These are phyloP conservation scores for Cynopterus sphinx DNA, from an alignment of 2,797 vertebrate species.

Conservation along the genomic window DNA sequence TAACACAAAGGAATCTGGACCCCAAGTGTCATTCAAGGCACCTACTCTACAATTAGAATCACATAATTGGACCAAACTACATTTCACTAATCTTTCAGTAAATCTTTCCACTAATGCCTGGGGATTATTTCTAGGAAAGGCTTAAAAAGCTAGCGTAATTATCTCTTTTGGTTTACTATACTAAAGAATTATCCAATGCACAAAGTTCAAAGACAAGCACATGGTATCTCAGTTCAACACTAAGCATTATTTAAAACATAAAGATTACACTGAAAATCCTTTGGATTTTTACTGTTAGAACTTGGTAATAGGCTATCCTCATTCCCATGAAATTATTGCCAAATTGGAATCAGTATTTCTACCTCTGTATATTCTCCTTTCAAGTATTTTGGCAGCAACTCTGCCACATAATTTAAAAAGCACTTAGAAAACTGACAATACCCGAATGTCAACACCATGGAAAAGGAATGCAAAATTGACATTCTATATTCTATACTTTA, in stretches of 20 bases:
- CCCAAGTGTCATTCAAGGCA: background rate
- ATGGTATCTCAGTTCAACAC: background rate
- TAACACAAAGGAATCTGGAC: background rate
- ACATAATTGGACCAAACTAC: background rate
- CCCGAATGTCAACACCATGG: background rate
- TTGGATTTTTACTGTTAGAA: background rate
- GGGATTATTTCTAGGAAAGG: background rate
- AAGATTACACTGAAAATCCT: conserved; percentile 7
- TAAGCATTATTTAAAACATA: conserved; percentile 2
- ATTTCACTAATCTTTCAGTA: background rate
- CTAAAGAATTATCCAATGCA: background rate
- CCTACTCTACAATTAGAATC: background rate
- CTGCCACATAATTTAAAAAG: conserved; percentile 32
- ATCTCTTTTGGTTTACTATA: background rate
- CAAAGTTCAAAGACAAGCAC: background rate
- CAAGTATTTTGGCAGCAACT: conserved; percentile 30
- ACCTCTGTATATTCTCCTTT: conserved; percentile 5
- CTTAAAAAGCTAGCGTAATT: background rate
- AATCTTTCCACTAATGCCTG: background rate
- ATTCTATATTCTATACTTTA: background rate
- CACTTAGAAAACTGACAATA: background rate
- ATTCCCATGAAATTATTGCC: background rate
- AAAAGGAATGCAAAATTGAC: background rate
- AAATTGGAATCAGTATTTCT: conserved; percentile 28
- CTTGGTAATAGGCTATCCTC: background rate